Evolutionary conservation across 2,797 vertebrate species (phyloP).

Genomic region (Cirrhinus molitorella): DNA sequence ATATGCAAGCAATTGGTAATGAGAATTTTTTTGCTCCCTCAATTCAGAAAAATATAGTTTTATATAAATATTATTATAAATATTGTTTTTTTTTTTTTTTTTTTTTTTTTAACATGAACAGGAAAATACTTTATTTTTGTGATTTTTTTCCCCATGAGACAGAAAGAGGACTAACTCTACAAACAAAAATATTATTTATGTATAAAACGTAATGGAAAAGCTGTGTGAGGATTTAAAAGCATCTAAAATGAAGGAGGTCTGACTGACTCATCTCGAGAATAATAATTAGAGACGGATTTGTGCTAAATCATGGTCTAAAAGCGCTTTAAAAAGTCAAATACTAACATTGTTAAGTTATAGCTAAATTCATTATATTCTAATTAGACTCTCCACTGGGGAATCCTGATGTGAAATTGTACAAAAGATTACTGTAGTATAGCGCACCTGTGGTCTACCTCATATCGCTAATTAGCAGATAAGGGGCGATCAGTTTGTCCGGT

Average conservation of each 20-base stretch:
- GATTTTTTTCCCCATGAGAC: no score
- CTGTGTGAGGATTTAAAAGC: not conserved
- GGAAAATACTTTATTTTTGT: no score
- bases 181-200: not conserved
- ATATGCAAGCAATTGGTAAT: no score
- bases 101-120: no score
- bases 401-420: slow-evolving; percentile 8
- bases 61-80: no score
- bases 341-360: not conserved
- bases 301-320: not conserved
- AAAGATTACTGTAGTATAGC: slow-evolving; percentile 11
- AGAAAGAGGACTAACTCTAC: not conserved
- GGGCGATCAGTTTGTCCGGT: no score
- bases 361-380: not conserved
- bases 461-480: not conserved
- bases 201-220: not conserved
- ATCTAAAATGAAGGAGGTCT: not conserved
- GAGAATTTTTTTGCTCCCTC: no score
- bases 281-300: not conserved
- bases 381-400: slow-evolving; percentile 1
- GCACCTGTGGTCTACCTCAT: slow-evolving; percentile 9
- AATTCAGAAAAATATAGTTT: no score
- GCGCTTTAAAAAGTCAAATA: not conserved
- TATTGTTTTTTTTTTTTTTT: no score
- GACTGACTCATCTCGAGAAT: not conserved